Conservation (phyloP, 2,797 vertebrate genomes). For the Etheostoma nigrum region DNA sequence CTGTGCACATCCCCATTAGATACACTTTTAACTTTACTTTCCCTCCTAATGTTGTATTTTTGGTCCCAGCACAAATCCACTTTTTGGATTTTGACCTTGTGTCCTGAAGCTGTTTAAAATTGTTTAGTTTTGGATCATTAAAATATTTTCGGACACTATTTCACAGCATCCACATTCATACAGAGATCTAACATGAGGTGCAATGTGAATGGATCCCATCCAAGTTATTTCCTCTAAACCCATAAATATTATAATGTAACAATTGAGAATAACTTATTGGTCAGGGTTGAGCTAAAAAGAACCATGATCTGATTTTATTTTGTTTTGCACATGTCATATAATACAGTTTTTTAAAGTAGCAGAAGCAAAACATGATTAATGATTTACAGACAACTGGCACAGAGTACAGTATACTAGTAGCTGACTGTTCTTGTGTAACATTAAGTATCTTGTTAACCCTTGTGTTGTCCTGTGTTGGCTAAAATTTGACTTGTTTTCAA, state of each 20-base stretch:
- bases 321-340: background rate
- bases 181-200: background rate
- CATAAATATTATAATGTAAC: conserved; percentile 17
- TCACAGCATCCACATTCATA: background rate
- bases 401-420: background rate
- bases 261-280: background rate
- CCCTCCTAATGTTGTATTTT: background rate
- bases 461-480: too few species aligned
- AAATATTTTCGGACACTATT: background rate
- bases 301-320: background rate
- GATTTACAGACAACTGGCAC: background rate
- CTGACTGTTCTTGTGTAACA: background rate
- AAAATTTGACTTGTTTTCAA: too few species aligned
- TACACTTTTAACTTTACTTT: background rate
- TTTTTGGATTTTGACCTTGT: conserved; percentile 1
- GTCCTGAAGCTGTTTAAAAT: background rate
- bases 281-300: background rate
- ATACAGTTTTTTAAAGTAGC: background rate
- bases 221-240: background rate
- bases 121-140: background rate
- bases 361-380: background rate
- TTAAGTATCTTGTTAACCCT: background rate
- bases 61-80: background rate
- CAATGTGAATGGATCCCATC: background rate
- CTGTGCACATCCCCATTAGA: background rate